Percentiles rank a stretch among this genome's conserved stretches.
Conservation (phyloP, 2,797 vertebrate genomes). For the Garrulus glandarius region DNA sequence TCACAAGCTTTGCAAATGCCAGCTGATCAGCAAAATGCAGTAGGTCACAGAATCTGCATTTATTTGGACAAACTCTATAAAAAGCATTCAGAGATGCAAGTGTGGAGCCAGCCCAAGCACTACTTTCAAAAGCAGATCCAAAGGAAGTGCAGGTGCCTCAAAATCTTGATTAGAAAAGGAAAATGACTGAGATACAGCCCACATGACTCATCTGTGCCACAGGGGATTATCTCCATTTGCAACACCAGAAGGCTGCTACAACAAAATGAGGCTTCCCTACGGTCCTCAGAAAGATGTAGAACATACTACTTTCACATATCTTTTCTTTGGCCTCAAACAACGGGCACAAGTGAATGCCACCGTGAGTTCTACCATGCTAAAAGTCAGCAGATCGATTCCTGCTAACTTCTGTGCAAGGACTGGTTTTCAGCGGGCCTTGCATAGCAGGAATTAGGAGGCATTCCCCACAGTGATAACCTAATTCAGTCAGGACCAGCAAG, state of each 20-base stretch:
- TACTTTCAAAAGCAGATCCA: not conserved
- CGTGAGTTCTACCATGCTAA: not conserved
- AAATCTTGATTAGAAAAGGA: not conserved
- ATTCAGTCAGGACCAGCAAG: not conserved
- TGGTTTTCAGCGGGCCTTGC: rapidly evolving
- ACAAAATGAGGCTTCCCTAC: not conserved
- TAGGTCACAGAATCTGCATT: not conserved
- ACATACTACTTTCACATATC: not conserved
- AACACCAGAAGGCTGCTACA: not conserved
- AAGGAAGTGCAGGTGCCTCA: not conserved
- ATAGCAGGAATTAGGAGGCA: not conserved
- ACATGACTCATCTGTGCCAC: not conserved
- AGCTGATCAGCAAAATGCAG: not conserved
- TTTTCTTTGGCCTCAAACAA: not conserved
- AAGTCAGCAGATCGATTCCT: not conserved
- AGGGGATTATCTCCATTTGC: not conserved
- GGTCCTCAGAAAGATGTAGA: not conserved
- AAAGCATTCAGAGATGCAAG: not conserved
- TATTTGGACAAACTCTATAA: not conserved
- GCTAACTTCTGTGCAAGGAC: not conserved
- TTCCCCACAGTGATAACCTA: not conserved
- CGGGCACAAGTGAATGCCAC: rapidly evolving
- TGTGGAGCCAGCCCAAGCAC: not conserved
- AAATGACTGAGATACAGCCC: not conserved
- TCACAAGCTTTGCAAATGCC: not conserved